Percentiles rank a stretch among this genome's conserved stretches.
Conservation (phyloP, 2,113 vertebrate species). For the Arizona elegans region DNA sequence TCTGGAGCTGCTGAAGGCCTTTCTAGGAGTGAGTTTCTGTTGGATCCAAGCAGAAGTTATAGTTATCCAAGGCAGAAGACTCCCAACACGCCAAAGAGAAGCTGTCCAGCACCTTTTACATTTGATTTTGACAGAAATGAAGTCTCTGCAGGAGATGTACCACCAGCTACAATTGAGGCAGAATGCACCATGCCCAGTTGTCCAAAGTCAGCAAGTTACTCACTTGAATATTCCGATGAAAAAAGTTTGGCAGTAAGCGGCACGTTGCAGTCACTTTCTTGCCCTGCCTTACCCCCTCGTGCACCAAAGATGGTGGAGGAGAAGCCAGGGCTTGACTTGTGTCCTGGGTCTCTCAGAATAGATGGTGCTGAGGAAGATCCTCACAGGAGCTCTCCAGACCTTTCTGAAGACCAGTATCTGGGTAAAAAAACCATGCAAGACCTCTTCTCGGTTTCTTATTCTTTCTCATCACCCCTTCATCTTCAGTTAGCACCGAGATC, state of each 20-base stretch:
- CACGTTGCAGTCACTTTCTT: conserved; percentile 87
- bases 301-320: conserved; percentile 76
- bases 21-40: conserved; percentile 77
- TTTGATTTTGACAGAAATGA: conserved; percentile 77
- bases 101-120: conserved; percentile 80
- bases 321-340: conserved; percentile 63
- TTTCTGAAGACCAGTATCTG: conserved; percentile 71
- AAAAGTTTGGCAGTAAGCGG: conserved; percentile 69
- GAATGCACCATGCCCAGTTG: conserved; percentile 65
- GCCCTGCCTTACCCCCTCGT: conserved; percentile 89
- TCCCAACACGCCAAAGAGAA: conserved; percentile 82
- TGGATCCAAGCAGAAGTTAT: conserved; percentile 85
- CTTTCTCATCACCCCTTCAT: conserved; percentile 71
- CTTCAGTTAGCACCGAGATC: conserved; percentile 69
- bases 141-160: conserved; percentile 39
- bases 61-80: conserved; percentile 94
- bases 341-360: conserved; percentile 67
- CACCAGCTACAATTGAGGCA: conserved; percentile 59
- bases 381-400: conserved; percentile 61
- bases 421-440: conserved; percentile 72
- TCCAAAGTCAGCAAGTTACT: conserved; percentile 90
- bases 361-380: conserved; percentile 74
- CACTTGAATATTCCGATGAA: conserved; percentile 81
- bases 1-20: conserved; percentile 74
- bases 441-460: conserved; percentile 68